Base-by-base conservation (phyloP, 2,888 invertebrate species). In the Drosophila nr. perissopoda region DNA sequence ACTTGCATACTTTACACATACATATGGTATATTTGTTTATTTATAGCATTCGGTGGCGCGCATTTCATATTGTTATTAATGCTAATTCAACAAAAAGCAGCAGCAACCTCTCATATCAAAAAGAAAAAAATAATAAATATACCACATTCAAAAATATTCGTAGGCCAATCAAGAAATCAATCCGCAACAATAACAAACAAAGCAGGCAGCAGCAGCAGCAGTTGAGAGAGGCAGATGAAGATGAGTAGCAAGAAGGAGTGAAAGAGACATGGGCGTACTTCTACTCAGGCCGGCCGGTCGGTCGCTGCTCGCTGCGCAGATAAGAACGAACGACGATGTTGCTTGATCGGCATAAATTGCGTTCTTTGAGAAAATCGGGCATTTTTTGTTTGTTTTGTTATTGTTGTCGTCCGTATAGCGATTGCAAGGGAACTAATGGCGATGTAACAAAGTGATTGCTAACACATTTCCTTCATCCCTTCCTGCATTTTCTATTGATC, bases 71-170 rank as follows among this genome's bases (percentile, higher is more conserved):
- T 83, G 66, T 87, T 81, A 75, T 89, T 70, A 84, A 76, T 84
- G 83, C 78, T 54, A 83, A 84, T 89, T 84, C 83, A 75, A 80
- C 81, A 86, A 69, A 87, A 70, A 76, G 10, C 51, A 65, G 38
- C 56, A 65, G 42, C 68, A 54, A 27, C 36, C 64, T 56, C 36
- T 62, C 56, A 65, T 54, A 70, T 62, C 53, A 53, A 34, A 53
- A 29, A 29, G 8, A 56, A 21, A 34, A 56, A 68, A 52, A 62
- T 42, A 21, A 78, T 62, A 76, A 79, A 78, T 61, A 69, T 67
- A 61, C 62, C 73, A 49, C 72, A 76, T 52, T 78, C 59, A 59
- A 74, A 78, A 69, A 67, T 72, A 80, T 82, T 82, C 58, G 49
- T 75, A 68, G 53, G 40, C 60, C 66, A 66, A 74, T 68, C 75